These are phyloP conservation scores for Nipponia nippon DNA, from an alignment of 2,113 vertebrate genomes.

Conservation along the genomic window DNA sequence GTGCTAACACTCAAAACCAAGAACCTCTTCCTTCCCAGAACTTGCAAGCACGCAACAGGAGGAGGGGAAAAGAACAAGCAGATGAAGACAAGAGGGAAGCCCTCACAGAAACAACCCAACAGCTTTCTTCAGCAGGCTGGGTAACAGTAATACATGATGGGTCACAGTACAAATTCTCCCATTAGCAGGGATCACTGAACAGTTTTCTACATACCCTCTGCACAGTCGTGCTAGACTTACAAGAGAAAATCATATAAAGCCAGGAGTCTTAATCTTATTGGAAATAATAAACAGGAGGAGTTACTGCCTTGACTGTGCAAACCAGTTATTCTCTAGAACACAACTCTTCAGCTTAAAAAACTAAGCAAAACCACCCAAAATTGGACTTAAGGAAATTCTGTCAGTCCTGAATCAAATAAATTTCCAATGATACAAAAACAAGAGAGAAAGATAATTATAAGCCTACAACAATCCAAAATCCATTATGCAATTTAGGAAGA, in stretches of 20 bases:
- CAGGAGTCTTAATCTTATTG: background rate
- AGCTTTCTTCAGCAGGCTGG: background rate
- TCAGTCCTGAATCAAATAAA: background rate
- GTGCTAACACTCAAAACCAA: background rate
- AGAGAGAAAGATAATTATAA: background rate
- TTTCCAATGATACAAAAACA: background rate
- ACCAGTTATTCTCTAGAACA: background rate
- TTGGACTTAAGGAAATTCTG: background rate
- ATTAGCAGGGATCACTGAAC: background rate
- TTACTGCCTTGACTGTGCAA: background rate
- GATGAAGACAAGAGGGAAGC: background rate
- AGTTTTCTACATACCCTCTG: background rate
- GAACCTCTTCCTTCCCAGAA: background rate
- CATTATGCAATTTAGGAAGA: background rate
- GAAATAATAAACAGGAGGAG: background rate
- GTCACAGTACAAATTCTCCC: background rate
- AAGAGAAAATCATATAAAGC: background rate
- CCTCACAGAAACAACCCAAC: background rate
- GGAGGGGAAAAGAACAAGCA: background rate
- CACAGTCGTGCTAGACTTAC: rapidly evolving
- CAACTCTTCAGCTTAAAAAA: background rate
- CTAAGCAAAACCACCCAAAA: background rate
- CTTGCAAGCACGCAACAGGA: background rate
- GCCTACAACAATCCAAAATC: background rate
- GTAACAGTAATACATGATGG: background rate